phyloP scores from a whole-genome alignment of 2,113 vertebrate genomes.

The Zootoca vivipara region DNA sequence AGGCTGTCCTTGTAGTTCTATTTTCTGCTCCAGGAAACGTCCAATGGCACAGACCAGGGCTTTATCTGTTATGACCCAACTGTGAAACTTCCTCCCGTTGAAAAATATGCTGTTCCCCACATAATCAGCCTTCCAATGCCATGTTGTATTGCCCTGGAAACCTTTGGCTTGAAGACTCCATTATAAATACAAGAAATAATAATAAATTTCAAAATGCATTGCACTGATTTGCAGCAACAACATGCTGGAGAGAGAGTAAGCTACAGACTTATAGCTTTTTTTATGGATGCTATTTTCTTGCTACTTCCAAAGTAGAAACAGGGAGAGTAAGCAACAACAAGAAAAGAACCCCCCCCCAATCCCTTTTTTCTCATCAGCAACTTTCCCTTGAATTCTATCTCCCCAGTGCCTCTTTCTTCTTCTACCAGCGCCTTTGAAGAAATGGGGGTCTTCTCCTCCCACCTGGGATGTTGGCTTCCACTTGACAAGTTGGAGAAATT shows the following conservation, averaged over 20 bases:
- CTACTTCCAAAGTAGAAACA: neutral
- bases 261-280: constrained; percentile 9
- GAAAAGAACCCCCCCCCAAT: neutral
- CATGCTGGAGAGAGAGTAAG: neutral
- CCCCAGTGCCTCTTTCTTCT: neutral
- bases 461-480: neutral
- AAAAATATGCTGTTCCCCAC: no score
- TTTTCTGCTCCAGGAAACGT: no score
- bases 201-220: neutral
- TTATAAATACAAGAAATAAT: neutral
- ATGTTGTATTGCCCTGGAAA: neutral
- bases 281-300: neutral
- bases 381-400: neutral
- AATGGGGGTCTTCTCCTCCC: constrained; percentile 8
- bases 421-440: neutral
- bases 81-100: no score
- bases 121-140: no score
- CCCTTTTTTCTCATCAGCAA: neutral
- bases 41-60: no score
- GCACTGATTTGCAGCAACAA: no score
- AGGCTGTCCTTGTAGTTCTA: no score
- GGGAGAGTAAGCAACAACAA: neutral
- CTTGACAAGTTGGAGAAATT: neutral
- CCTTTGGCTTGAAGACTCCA: neutral
- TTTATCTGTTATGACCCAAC: no score